Conservation (phyloP, 2,113 vertebrate genomes). For the Parus major region DNA sequence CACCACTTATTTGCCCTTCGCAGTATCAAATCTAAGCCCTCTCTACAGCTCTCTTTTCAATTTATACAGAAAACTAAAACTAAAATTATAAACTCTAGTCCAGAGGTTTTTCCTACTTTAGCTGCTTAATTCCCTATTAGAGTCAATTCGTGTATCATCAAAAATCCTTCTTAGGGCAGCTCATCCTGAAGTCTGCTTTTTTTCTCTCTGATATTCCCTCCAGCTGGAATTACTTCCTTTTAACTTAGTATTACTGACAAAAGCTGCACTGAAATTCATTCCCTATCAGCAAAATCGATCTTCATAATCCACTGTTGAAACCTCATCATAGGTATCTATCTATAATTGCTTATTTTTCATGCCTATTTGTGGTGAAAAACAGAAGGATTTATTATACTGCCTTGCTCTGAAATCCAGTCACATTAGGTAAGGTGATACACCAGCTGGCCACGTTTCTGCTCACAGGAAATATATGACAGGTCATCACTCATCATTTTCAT, state of each 20-base stretch:
- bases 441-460: neutral
- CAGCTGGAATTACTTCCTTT: neutral
- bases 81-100: neutral
- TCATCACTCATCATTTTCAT: neutral
- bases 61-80: slow-evolving; percentile 3
- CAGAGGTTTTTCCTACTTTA: slow-evolving; percentile 3
- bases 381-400: neutral
- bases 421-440: neutral
- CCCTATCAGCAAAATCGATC: neutral
- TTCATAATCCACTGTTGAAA: neutral
- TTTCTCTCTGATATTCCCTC: neutral
- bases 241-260: neutral
- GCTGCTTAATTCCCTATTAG: slow-evolving; percentile 33
- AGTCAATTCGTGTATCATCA: slow-evolving; percentile 3
- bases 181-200: slow-evolving; percentile 7
- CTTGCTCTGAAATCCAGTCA: neutral
- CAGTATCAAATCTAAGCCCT: neutral
- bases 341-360: neutral
- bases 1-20: neutral
- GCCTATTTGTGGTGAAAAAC: neutral
- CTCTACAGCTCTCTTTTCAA: neutral
- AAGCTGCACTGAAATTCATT: neutral
- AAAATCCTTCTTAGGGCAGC: slow-evolving; percentile 47
- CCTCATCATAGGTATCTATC: neutral
- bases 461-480: neutral